Evolutionary conservation across 1,140 invertebrate genomes (phyloP).

Genomic region (Zaprionus nigranus): DNA sequence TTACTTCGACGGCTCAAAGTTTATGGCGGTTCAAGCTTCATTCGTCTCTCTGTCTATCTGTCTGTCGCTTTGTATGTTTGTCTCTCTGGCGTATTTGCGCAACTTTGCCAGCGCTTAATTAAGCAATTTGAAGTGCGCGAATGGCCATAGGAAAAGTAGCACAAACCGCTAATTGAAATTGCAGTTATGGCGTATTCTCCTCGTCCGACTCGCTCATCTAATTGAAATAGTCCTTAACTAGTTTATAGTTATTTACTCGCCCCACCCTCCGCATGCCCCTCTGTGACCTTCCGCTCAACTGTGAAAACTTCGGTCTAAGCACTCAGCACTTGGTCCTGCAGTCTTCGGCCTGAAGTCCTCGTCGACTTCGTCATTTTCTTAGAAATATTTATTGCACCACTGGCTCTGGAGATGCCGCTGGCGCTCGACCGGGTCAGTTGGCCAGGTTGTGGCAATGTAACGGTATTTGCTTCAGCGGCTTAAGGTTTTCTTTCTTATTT

Average conservation of each 20-base stretch:
- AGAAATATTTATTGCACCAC: constrained; percentile 30
- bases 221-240: constrained; percentile 81
- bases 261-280: neutral
- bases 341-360: constrained; percentile 29
- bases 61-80: constrained; percentile 22
- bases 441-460: constrained; percentile 32
- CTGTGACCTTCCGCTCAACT: neutral
- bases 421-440: constrained; percentile 11
- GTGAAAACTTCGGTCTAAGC: constrained; percentile 51
- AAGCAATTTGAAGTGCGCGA: constrained; percentile 72
- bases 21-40: constrained; percentile 46
- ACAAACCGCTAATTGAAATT: constrained; percentile 80
- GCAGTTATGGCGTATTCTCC: constrained; percentile 69
- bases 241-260: constrained; percentile 79
- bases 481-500: constrained; percentile 39
- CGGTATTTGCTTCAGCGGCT: constrained; percentile 54
- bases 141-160: constrained; percentile 63
- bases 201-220: constrained; percentile 61
- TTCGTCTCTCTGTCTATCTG: constrained; percentile 11
- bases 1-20: constrained; percentile 75
- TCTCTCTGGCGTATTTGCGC: constrained; percentile 61
- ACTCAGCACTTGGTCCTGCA: constrained; percentile 15
- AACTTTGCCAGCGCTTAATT: constrained; percentile 78
- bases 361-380: constrained; percentile 43
- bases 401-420: neutral